Evolutionary conservation across 2,888 invertebrate genomes (phyloP).

Genomic region (Deilephila porcellus): DNA sequence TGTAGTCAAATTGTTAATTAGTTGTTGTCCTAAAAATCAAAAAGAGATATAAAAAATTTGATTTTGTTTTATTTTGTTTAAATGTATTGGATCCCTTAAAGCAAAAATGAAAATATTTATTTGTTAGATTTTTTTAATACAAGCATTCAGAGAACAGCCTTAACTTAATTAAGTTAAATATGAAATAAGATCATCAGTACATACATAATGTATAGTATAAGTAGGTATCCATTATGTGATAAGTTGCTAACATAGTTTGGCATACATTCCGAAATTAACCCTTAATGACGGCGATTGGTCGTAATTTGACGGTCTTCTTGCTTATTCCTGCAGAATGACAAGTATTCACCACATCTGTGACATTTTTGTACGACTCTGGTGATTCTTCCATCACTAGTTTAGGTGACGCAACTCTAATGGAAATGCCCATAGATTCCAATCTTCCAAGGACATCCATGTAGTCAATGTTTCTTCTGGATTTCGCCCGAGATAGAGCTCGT

Average conservation of each 20-base stretch:
- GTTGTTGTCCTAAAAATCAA: conserved; percentile 29
- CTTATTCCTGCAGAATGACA: conserved; percentile 99
- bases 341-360: conserved; percentile 99
- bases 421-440: conserved; percentile 93
- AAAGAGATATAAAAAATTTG: conserved; percentile 17
- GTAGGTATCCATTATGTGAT: background rate
- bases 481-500: conserved; percentile 97
- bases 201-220: background rate
- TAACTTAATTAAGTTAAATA: background rate
- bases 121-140: background rate
- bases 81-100: background rate
- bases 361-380: conserved; percentile 99
- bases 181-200: background rate
- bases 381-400: conserved; percentile 99
- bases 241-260: background rate
- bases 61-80: conserved; percentile 22
- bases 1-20: conserved; percentile 43
- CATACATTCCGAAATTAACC: conserved; percentile 85
- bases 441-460: conserved; percentile 95
- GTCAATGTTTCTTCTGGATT: conserved; percentile 97
- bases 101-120: background rate
- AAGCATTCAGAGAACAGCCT: background rate
- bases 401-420: conserved; percentile 98
- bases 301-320: conserved; percentile 97
- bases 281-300: conserved; percentile 99